phyloP scores from a whole-genome alignment of 2,797 vertebrate species.

The Acridotheres tristis region DNA sequence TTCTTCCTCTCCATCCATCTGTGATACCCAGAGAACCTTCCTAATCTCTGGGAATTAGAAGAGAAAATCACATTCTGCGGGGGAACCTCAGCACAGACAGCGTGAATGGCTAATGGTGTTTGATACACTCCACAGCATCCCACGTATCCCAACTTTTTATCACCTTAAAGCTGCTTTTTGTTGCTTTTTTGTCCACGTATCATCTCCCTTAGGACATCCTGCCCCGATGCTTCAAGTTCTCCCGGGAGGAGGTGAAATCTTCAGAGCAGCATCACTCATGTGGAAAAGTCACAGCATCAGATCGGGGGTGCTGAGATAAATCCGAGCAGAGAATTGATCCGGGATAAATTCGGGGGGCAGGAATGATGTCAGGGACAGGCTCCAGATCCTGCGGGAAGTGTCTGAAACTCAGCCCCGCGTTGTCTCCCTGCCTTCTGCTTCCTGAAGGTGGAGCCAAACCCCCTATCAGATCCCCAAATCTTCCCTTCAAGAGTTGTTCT shows the following conservation, averaged over 20 bases:
- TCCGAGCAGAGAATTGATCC: background rate
- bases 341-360: background rate
- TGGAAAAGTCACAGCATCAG: background rate
- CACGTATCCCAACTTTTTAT: accelerated
- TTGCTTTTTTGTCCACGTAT: background rate
- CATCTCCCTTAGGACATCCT: background rate
- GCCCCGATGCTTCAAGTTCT: background rate
- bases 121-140: background rate
- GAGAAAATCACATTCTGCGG: background rate
- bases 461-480: constrained; percentile 49
- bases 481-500: background rate
- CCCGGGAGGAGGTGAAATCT: background rate
- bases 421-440: constrained; percentile 37
- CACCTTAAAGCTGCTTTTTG: background rate
- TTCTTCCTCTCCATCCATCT: constrained; percentile 18
- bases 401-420: background rate
- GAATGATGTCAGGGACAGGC: background rate
- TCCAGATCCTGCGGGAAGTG: background rate
- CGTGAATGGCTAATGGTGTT: background rate
- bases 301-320: background rate
- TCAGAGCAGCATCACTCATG: background rate
- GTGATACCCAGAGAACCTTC: constrained; percentile 1
- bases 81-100: background rate
- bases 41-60: background rate
- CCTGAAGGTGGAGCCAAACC: constrained; percentile 77